Base-by-base conservation (phyloP, 2,113 vertebrate genomes). In the Aspidoscelis tigris region DNA sequence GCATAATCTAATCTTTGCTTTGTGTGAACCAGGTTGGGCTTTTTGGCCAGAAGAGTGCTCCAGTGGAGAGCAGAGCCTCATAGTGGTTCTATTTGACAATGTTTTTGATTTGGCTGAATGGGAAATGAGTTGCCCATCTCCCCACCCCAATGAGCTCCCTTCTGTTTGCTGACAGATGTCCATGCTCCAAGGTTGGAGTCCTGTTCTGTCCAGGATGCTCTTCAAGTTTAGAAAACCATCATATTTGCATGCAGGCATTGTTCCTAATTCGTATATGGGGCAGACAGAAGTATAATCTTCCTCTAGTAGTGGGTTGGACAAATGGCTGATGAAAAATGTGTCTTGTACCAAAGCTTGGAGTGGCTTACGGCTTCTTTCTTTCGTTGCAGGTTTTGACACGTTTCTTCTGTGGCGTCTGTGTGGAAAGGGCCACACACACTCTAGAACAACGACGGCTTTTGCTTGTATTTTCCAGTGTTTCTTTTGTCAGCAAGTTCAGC, bases 391-490 rank as follows among this genome's bases (percentile, higher is more conserved):
- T 97, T 87, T 92, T 93, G 92, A 94, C 95, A 90, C 33, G 93
- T 97, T 97, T 96, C 97, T 97, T 96, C 93, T 84, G 92, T 95
- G 97, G 97, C 95, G 90, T 93, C 93, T 92, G 98, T 98, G 98
- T 98, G 98, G 98, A 97, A 95, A 94, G 95, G 94, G 95, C 98
- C 98, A 97, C 98, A 96, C 97, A 95, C 97, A 95, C 97, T 97
- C 95, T 96, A 93, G 93, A 95, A 97, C 98, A 95, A 97, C 98
- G 88, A 97, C 98, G 98, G 98, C 98, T 97, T 98, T 98, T 96
- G 97, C 97, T 92, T 97, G 98, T 96, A 92, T 98, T 94, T 96
- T 97, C 96, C 98, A 97, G 98, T 98, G 99, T 96, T 97, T 97
- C 95, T 97, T 97, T 96, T 98, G 98, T 96, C 98, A 97, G 97